These are phyloP conservation scores for Drosophila baimaii DNA, from an alignment of 1,140 invertebrate genomes.

Conservation along the genomic window DNA sequence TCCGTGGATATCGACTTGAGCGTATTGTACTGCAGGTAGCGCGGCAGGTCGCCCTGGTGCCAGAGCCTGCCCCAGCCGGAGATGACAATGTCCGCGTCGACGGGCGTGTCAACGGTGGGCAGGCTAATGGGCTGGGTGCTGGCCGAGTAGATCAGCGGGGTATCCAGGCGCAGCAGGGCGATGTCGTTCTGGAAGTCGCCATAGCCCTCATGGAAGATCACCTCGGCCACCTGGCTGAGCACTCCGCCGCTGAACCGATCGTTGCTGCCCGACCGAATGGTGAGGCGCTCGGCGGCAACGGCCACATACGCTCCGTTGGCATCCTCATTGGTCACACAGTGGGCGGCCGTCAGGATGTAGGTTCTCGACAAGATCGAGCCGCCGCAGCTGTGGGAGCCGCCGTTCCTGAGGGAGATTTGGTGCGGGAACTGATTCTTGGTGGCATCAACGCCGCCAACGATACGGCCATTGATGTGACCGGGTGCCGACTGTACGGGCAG, in stretches of 20 bases:
- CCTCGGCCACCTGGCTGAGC: constrained; percentile 36
- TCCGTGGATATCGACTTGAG: constrained; percentile 42
- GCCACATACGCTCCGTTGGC: not conserved
- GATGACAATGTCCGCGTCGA: constrained; percentile 66
- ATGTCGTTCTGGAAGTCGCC: constrained; percentile 84
- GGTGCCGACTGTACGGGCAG: constrained; percentile 41
- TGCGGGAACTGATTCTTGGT: constrained; percentile 84
- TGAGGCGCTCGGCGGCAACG: constrained; percentile 20
- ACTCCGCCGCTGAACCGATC: constrained; percentile 68
- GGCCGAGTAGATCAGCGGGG: constrained; percentile 69
- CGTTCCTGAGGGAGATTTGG: constrained; percentile 84
- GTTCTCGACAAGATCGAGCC: constrained; percentile 85
- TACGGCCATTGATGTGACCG: constrained; percentile 46
- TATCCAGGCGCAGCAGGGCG: constrained; percentile 84
- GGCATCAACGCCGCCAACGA: constrained; percentile 85
- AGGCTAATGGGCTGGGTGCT: constrained; percentile 79
- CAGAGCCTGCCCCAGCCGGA: constrained; percentile 85
- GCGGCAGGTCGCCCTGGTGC: constrained; percentile 64
- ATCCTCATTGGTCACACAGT: constrained; percentile 82
- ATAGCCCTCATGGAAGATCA: constrained; percentile 82
- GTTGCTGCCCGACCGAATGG: constrained; percentile 58
- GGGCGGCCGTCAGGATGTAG: constrained; percentile 86
- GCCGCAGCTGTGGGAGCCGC: constrained; percentile 85
- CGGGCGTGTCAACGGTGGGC: constrained; percentile 62
- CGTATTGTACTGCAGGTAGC: constrained; percentile 66